Evolutionary conservation across 1,140 invertebrate species (phyloP), one percentile per base, ranked within the genome.

Genomic region (Eumaeus atala): DNA sequence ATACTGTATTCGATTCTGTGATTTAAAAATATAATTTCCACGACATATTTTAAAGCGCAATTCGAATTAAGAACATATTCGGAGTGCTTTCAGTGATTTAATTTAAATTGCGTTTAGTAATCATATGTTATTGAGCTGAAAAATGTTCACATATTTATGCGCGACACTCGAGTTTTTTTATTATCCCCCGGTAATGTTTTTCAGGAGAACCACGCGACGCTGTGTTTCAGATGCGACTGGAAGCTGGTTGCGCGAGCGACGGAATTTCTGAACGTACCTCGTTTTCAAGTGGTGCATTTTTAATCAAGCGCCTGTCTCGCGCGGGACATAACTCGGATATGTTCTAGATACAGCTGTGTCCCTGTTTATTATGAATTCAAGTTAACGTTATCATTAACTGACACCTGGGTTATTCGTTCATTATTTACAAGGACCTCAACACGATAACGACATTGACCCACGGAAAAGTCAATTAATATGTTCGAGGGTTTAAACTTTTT

Each of bases 261-360:
- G 71, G 54, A 68, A 59, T 51, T 76, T 68, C 70, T 70, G 74
- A 76, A 72, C 75, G 66, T 67, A 77, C 62, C 66, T 84, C 79
- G 78, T 84, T 84, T 79, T 77, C 70, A 82, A 84, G 70, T 73
- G 66, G 61, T 87, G 81, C 75, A 87, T 87, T 84, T 87, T 87
- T 87, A 84, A 87, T 81, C 72, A 70, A 61, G 66, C 70, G 66
- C 67, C 77, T 72, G 81, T 82, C 83, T 86, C 83, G 73, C 74
- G 83, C 77, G 83, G 81, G 76, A 84, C 79, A 86, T 86, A 84
- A 86, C 77, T 82, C 79, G 72, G 72, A 74, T 73, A 72, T 71
- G 74, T 68, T 78, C 72, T 59, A 74, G 67, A 73, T 78, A 79
- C 81, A 84, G 72, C 79, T 84, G 83, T 59, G 75, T 67, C 73